phyloP scores from a whole-genome alignment of 2,888 invertebrate species.

The Adineta ricciae region DNA sequence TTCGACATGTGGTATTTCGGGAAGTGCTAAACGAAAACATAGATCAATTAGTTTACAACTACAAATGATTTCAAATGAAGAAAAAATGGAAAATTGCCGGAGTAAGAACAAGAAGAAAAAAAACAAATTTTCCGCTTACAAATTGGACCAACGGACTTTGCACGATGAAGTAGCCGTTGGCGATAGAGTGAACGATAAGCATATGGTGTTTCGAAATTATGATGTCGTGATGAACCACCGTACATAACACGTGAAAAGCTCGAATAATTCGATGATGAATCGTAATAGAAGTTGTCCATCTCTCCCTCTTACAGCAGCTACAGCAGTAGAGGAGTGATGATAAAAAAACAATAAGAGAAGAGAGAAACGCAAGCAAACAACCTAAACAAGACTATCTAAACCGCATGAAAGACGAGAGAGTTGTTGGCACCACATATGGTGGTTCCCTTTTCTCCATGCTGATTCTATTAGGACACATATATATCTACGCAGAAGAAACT shows the following conservation, averaged over 20 bases:
- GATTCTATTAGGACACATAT: background rate
- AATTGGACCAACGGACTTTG: background rate
- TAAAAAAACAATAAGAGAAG: slow-evolving; percentile 1
- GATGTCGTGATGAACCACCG: background rate
- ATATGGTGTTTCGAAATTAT: slow-evolving; percentile 15
- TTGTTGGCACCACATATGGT: background rate
- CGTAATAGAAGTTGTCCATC: background rate
- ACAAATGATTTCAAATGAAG: background rate
- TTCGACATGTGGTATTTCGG: background rate
- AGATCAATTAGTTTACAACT: background rate
- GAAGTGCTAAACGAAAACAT: background rate
- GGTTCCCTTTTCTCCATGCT: background rate
- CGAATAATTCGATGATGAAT: slow-evolving; percentile 11
- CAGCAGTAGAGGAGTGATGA: slow-evolving; percentile 3
- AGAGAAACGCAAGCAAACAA: background rate
- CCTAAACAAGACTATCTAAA: slow-evolving; percentile 11
- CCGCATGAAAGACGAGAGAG: slow-evolving; percentile 1
- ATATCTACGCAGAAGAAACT: background rate
- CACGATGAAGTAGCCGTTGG: background rate
- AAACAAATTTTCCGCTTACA: background rate
- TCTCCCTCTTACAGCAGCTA: background rate
- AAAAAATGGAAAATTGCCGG: too few species aligned
- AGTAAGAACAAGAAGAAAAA: too few species aligned
- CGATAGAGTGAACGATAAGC: background rate
- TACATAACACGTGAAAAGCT: slow-evolving; percentile 5